A percentile compares a stretch with the other conserved stretches of the same genome.
These are phyloP conservation scores for Corythoichthys haematopterus DNA, from an alignment of 2,113 vertebrate genomes.

Conservation along the genomic window DNA sequence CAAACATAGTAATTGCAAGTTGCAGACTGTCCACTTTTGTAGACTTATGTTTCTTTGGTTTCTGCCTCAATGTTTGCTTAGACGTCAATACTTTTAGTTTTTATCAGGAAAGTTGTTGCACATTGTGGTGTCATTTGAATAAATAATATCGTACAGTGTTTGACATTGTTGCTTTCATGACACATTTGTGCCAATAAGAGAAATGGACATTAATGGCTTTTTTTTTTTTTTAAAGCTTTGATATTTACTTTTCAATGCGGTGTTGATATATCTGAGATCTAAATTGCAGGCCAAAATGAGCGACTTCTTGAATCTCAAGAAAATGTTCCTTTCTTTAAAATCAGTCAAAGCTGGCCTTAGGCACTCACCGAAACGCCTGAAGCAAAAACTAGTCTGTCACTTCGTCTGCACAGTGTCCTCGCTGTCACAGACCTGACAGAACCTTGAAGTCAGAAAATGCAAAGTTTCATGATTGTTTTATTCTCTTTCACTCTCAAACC, in stretches of 20 bases:
- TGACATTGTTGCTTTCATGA: background rate
- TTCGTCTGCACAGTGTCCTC: conserved; percentile 14
- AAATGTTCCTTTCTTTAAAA: conserved; percentile 38
- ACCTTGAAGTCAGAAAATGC: conserved; percentile 29
- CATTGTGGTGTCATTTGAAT: background rate
- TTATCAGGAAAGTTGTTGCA: background rate
- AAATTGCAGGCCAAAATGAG: conserved; percentile 3
- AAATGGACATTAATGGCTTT: too few species aligned
- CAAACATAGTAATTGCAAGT: background rate
- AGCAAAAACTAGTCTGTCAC: conserved; percentile 43
- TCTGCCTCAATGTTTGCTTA: background rate
- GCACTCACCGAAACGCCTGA: conserved; percentile 48
- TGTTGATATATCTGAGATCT: background rate
- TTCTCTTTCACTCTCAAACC: conserved; percentile 4
- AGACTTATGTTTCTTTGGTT: background rate
- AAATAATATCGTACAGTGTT: background rate
- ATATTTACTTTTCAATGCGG: too few species aligned
- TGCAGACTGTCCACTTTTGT: conserved; percentile 4
- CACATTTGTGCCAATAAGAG: too few species aligned
- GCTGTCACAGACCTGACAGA: conserved; percentile 44
- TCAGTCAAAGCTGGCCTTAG: conserved; percentile 40
- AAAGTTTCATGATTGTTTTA: conserved; percentile 39
- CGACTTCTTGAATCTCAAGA: conserved; percentile 29
- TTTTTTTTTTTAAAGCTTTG: too few species aligned
- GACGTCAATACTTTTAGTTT: background rate